Evolutionary conservation across 2,113 vertebrate species (phyloP).

Genomic region (Chiloscyllium plagiosum): DNA sequence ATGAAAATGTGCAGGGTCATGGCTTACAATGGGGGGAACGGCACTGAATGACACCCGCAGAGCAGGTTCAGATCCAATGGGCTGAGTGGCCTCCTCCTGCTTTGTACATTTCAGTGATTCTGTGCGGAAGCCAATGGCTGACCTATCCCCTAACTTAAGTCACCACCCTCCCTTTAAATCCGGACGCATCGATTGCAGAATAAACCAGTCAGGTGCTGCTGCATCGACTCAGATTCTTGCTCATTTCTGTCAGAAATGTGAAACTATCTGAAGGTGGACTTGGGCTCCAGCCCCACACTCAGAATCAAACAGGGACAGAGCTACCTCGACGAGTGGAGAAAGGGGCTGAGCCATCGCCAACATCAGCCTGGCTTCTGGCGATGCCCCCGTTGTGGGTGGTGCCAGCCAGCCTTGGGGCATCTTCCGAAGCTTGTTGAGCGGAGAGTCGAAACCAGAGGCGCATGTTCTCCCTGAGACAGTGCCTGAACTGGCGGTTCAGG

Average conservation of each 20-base stretch:
- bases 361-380: not conserved
- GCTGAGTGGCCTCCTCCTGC: too few species aligned
- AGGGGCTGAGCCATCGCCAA: not conserved
- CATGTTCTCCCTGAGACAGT: not conserved
- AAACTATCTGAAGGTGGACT: not conserved
- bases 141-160: not conserved
- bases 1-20: too few species aligned
- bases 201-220: not conserved
- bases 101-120: too few species aligned
- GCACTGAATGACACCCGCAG: too few species aligned
- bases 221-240: not conserved
- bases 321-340: not conserved
- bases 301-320: not conserved
- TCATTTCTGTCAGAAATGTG: not conserved
- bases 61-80: too few species aligned
- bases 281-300: not conserved
- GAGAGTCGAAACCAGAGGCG: not conserved
- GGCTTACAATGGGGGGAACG: too few species aligned
- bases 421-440: not conserved
- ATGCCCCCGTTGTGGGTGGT: too few species aligned
- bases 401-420: too few species aligned
- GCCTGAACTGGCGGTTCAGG: constrained; percentile 1
- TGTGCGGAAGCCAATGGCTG: too few species aligned
- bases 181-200: not conserved
- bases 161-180: not conserved